Conservation (phyloP, 2,797 vertebrate genomes). For the Pachyuromys duprasi region DNA sequence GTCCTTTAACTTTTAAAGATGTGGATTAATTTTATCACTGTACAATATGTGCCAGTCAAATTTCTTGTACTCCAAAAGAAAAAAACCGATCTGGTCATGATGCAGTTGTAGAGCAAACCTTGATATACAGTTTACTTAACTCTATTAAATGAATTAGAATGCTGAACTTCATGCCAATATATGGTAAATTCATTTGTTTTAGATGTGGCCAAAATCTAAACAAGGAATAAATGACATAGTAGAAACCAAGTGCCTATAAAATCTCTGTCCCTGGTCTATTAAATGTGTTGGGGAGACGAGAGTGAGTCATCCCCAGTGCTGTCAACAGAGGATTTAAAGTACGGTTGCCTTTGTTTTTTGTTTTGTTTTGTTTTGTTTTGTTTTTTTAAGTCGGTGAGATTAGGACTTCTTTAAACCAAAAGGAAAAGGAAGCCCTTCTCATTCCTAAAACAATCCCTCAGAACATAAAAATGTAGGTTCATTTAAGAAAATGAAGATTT, state of each 20-base stretch:
- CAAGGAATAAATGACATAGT: constrained; percentile 26
- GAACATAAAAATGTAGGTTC: neutral
- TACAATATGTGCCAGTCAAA: neutral
- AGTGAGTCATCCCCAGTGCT: neutral
- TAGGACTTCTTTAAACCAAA: neutral
- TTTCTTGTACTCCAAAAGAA: neutral
- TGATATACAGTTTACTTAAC: constrained; percentile 55
- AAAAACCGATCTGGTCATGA: neutral
- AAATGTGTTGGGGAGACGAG: neutral
- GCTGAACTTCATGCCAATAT: neutral
- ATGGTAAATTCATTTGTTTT: constrained; percentile 55
- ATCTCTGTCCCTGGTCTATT: neutral
- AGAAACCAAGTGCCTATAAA: neutral
- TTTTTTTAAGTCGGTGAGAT: neutral
- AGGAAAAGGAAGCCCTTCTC: neutral
- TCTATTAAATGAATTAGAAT: constrained; percentile 65
- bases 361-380: no score
- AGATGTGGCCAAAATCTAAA: constrained; percentile 70
- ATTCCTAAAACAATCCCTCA: neutral
- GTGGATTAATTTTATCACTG: neutral
- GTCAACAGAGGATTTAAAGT: neutral
- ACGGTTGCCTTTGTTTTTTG: neutral
- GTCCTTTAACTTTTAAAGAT: neutral
- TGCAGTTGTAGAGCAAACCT: constrained; percentile 6
- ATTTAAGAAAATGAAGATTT: constrained; percentile 12